A percentile compares a stretch with the other conserved stretches of the same genome.
Evolutionary conservation across 2,113 vertebrate species (phyloP).

Genomic region (Herpetotheres cachinnans): DNA sequence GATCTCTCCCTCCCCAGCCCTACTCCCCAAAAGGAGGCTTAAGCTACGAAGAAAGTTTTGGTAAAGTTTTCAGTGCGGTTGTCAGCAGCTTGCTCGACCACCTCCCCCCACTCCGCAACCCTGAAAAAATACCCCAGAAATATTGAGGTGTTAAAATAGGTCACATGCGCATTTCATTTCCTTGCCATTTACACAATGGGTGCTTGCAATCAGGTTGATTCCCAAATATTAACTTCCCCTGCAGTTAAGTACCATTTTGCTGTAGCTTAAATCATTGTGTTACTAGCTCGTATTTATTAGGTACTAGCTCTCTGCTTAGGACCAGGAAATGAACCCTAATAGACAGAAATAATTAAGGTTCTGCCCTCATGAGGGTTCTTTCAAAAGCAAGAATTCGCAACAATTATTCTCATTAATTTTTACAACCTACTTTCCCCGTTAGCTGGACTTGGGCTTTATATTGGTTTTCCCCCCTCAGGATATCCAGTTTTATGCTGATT

Average conservation of each 20-base stretch:
- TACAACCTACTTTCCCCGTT: constrained; percentile 70
- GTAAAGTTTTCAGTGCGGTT: constrained; percentile 39
- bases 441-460: constrained; percentile 61
- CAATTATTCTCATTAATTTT: constrained; percentile 83
- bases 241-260: constrained; percentile 57
- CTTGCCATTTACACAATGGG: constrained; percentile 64
- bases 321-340: constrained; percentile 81
- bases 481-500: constrained; percentile 53
- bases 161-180: constrained; percentile 66
- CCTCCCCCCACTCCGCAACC: background rate
- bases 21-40: background rate
- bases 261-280: constrained; percentile 67
- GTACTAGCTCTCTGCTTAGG: constrained; percentile 69
- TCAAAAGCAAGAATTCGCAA: constrained; percentile 74
- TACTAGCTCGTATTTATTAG: constrained; percentile 73
- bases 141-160: constrained; percentile 72
- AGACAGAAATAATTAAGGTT: constrained; percentile 81
- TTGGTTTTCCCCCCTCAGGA: constrained; percentile 29
- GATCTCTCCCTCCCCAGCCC: constrained; percentile 15
- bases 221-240: constrained; percentile 62
- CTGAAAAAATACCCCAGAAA: constrained; percentile 58
- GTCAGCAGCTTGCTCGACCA: constrained; percentile 54
- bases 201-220: constrained; percentile 44
- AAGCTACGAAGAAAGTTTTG: constrained; percentile 27
- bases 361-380: constrained; percentile 61